Evolutionary conservation across 2,797 vertebrate species (phyloP).

Genomic region (Gadopsis marmoratus): DNA sequence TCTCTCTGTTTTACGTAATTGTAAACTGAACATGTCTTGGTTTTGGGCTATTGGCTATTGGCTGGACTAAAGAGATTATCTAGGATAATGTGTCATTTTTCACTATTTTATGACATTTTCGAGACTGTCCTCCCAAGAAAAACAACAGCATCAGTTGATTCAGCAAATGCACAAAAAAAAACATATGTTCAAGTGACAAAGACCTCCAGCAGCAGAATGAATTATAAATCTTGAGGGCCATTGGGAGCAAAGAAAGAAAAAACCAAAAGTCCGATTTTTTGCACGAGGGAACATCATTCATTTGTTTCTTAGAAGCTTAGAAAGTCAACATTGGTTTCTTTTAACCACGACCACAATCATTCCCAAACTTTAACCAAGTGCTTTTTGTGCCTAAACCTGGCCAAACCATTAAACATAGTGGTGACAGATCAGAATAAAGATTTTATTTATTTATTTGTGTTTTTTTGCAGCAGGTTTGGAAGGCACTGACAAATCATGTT

Average conservation of each 20-base stretch:
- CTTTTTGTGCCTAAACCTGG: too few species aligned
- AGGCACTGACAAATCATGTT: not conserved
- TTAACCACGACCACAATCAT: too few species aligned
- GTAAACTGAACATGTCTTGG: not conserved
- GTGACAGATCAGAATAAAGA: not conserved
- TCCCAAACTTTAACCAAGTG: too few species aligned
- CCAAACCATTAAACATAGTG: not conserved
- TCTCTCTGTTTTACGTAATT: not conserved
- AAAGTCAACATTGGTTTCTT: too few species aligned
- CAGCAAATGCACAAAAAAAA: not conserved
- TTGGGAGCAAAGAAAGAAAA: too few species aligned
- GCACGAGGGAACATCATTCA: not conserved
- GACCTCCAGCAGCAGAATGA: not conserved
- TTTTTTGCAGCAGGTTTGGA: not conserved
- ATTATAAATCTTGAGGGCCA: not conserved
- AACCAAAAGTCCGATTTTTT: not conserved
- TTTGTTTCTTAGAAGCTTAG: not conserved
- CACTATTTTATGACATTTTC: not conserved
- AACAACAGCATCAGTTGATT: not conserved
- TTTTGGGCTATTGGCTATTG: not conserved
- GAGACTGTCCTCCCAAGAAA: too few species aligned
- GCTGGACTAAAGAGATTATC: not conserved
- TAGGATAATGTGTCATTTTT: not conserved
- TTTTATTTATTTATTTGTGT: too few species aligned
- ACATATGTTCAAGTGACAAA: not conserved